A percentile compares a stretch with the other conserved stretches of the same genome.
phyloP scores from a whole-genome alignment of 2,888 invertebrate genomes.

The Melipona beecheii region DNA sequence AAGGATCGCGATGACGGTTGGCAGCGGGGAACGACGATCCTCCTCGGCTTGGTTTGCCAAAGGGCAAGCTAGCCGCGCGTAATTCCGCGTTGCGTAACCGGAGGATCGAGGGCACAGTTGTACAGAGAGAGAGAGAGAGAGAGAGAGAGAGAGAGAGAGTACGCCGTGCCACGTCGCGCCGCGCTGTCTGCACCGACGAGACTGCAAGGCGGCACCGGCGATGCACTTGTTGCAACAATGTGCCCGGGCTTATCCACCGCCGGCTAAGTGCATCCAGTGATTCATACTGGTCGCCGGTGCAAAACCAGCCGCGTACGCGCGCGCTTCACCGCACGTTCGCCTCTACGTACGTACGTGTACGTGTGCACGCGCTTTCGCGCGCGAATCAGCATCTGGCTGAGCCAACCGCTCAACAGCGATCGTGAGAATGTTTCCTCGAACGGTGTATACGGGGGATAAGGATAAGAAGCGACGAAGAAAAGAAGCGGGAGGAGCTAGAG shows the following conservation, averaged over 20 bases:
- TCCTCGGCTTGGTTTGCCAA: constrained; percentile 21
- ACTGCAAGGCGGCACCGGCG: constrained; percentile 76
- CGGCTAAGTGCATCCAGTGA: constrained; percentile 62
- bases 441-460: constrained; percentile 1
- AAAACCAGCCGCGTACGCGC: constrained; percentile 23
- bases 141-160: not conserved
- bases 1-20: not conserved
- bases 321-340: not conserved
- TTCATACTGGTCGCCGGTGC: constrained; percentile 47
- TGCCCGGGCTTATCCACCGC: constrained; percentile 59
- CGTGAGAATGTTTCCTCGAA: constrained; percentile 43
- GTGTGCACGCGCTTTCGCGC: constrained; percentile 25
- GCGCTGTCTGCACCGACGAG: constrained; percentile 81
- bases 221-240: constrained; percentile 79
- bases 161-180: constrained; percentile 68
- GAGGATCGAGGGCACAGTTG: constrained; percentile 41
- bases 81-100: constrained; percentile 54
- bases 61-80: constrained; percentile 40
- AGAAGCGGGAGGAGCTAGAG: not conserved
- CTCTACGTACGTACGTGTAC: not conserved
- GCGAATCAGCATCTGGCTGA: constrained; percentile 42
- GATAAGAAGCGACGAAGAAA: not conserved
- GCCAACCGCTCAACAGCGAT: constrained; percentile 1
- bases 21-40: not conserved
- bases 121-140: constrained; percentile 1